Base-by-base conservation (phyloP, 2,888 invertebrate genomes). In the Limenitis camilla region DNA sequence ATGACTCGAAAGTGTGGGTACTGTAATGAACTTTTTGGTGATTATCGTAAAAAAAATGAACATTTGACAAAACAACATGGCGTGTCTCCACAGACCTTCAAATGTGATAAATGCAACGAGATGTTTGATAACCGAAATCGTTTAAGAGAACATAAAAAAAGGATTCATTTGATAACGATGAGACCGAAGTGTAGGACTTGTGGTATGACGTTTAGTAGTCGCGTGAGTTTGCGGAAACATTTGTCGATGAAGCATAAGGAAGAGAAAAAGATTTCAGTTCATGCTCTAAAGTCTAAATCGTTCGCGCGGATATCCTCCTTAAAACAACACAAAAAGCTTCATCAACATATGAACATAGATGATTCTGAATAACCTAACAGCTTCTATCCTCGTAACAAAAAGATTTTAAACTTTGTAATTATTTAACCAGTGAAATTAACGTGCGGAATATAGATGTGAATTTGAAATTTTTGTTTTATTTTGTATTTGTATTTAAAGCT, bases 201-300 rank as follows among this genome's bases (percentile, higher is more conserved):
- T 56, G 64, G 70, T 0, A 71, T 67, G 49, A 68, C 63, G 31
- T 84, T 81, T 53, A 75, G 69, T 51, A 60, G 66, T 0, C 72
- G 69, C 36, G 66, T 67, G n/a, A 69, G 71, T 49, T 61, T 85
- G 49, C 68, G 67, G 27, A 67, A 69, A 8, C 84, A 85, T 55
- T 68, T 75, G 69, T 68, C 75, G 69, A 63, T 72, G 30, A 76
- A 68, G 35, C 82, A 83, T 50, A 72, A 72, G 0, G 71, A 67
- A 2, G 62, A 65, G 6, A 72, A 70, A 53, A 69, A 72, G 4
- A 71, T 48, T 84, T 83, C 54, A 65, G 67, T n/a, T 52, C 75
- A 11, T 84, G 82, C 50, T 49, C 62, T 4, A 79, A 76, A 38
- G 42, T 49, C 62, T 4, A 79, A 76, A 38, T 44, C 59, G 0